Base-by-base conservation (phyloP, 30 jellyfish, hydroid and myxozoan genomes). In the Cassiopea xamachana region DNA sequence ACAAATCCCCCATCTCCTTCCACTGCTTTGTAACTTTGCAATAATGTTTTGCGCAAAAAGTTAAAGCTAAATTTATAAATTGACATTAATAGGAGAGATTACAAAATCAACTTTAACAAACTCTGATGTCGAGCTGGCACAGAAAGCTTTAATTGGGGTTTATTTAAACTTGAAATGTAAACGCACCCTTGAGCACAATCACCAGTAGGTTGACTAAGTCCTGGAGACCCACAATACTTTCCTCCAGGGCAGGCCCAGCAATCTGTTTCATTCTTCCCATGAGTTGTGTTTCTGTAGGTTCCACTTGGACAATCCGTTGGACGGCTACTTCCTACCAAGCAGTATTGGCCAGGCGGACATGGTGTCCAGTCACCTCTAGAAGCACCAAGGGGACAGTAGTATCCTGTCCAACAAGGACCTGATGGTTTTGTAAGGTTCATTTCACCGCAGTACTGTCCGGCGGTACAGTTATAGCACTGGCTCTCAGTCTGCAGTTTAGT, bases 161-260 rank as follows among this genome's bases (percentile, higher is more conserved):
- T 27, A 27, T 27, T 27, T 27, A 27, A 27, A 27, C 39, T 27
- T 27, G 39, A 27, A 27, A 27, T 27, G 39, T 27, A 27, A 27
- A 75, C 94, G 39, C 81, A 96, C 99, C 99, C 96, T 74, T 94
- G 98, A 18, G 96, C 98, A 78, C 99, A 96, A 48, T 92, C 97
- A 19, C 99, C 99, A 73, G 98, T 96, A 45, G 98, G 97, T 27
- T 64, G 46, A 45, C 79, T 75, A 7, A 96, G 88, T 6, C 99
- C 98, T 9, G 95, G 90, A 14, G 95, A 91, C 44, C 82, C 90
- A 90, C 99, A 96, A 70, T 92, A 96, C 69, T 89, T 92, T 61
- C 99, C 99, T 15, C 98, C 98, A 70, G 98, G 77, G 83, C 99
- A 96, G 7, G 93, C 88, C 96, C 96, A 92, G 86, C 99, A 96